These are phyloP conservation scores for Capricornis sumatraensis DNA, from an alignment of 2,113 vertebrate species.

Conservation along the genomic window DNA sequence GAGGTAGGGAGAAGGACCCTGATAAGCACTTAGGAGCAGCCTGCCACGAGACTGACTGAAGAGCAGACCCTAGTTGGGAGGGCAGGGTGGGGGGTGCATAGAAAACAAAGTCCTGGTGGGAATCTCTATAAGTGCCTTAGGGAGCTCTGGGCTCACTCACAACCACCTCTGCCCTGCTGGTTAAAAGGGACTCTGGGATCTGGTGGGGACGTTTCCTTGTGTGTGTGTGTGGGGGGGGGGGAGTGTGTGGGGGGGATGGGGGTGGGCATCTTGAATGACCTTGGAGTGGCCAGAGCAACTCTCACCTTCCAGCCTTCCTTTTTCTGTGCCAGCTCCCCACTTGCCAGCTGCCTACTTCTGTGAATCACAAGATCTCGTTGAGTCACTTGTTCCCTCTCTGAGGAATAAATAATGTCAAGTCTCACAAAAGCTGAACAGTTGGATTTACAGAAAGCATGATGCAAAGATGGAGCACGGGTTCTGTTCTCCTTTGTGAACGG, in stretches of 20 bases:
- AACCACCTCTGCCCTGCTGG: background rate
- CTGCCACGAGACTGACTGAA: fast-evolving
- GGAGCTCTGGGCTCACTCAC: background rate
- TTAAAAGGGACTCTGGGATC: background rate
- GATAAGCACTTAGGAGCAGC: background rate
- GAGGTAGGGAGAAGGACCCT: background rate
- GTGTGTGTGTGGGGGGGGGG: too few species aligned
- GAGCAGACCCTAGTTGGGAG: too few species aligned
- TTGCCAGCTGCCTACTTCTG: background rate
- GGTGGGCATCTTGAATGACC: background rate
- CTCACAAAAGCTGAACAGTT: background rate
- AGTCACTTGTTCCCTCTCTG: background rate
- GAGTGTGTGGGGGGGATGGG: background rate
- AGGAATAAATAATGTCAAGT: background rate
- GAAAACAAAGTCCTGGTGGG: background rate
- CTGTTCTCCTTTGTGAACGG: background rate
- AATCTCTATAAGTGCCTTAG: fast-evolving
- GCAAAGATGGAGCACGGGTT: fast-evolving
- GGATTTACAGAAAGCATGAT: background rate
- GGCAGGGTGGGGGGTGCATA: background rate
- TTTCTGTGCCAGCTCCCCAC: background rate
- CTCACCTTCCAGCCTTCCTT: background rate
- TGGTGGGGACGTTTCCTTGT: background rate
- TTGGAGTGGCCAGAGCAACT: background rate
- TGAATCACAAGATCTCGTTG: conserved; percentile 1